Evolutionary conservation across 2,113 vertebrate species (phyloP).

Genomic region (Bucco capensis): DNA sequence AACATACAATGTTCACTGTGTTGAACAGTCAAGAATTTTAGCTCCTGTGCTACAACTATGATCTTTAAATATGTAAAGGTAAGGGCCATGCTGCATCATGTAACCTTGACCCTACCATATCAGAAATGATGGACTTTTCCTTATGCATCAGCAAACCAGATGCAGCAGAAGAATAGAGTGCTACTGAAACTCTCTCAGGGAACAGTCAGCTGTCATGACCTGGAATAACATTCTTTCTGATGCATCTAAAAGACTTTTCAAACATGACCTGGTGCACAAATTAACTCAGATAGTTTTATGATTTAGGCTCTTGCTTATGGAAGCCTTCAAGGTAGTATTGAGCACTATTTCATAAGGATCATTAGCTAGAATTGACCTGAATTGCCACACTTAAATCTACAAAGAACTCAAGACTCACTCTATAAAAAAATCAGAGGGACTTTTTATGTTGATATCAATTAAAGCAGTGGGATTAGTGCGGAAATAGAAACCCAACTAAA

Average conservation of each 20-base stretch:
- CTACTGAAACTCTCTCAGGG: background rate
- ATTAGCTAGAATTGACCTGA: background rate
- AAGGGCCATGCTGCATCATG: background rate
- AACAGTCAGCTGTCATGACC: background rate
- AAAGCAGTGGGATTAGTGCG: background rate
- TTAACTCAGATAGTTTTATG: constrained; percentile 4
- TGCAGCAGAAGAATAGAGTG: background rate
- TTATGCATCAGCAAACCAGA: background rate
- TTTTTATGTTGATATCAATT: background rate
- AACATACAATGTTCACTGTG: background rate
- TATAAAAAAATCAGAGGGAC: background rate
- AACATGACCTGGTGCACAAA: background rate
- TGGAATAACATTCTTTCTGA: background rate
- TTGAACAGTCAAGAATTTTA: background rate
- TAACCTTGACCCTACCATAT: background rate
- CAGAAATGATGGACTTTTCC: background rate
- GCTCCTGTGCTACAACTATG: background rate
- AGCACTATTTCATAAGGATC: background rate
- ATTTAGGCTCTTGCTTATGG: background rate
- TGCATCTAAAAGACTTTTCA: background rate
- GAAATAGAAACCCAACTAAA: background rate
- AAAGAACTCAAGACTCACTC: background rate
- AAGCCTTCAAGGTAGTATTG: background rate
- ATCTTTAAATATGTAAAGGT: background rate
- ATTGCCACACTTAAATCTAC: background rate